Evolutionary conservation across 2,113 vertebrate genomes (phyloP).

Genomic region (Dasyurus viverrinus): DNA sequence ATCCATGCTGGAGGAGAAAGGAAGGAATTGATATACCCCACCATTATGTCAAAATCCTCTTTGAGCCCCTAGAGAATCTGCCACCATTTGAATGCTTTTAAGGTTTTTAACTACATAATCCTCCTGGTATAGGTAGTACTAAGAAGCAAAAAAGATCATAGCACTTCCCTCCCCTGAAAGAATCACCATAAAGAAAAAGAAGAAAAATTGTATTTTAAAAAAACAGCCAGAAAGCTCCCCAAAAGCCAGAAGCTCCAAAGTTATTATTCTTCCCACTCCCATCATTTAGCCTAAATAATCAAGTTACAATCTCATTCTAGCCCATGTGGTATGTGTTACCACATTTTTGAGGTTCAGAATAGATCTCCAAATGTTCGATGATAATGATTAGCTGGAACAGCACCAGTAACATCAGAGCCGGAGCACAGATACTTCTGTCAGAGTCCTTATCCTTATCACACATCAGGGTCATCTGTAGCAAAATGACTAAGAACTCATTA

Average conservation of each 20-base stretch:
- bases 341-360: background rate
- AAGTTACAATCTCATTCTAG: background rate
- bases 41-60: too few relatives aligned
- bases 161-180: too few relatives aligned
- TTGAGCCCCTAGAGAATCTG: too few relatives aligned
- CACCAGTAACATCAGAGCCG: background rate
- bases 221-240: background rate
- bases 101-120: too few relatives aligned
- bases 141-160: too few relatives aligned
- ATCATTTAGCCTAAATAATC: background rate
- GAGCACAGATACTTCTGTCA: background rate
- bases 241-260: background rate
- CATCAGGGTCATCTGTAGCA: background rate
- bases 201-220: too few relatives aligned
- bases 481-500: background rate
- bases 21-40: too few relatives aligned
- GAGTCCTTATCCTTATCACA: background rate
- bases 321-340: background rate
- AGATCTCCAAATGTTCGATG: background rate
- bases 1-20: too few relatives aligned
- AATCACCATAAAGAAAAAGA: too few relatives aligned
- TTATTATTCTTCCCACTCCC: background rate
- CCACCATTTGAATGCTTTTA: too few relatives aligned
- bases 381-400: background rate
- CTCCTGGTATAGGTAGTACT: too few relatives aligned